Base-by-base conservation (phyloP, 2,113 vertebrate genomes). In the Synchiropus splendidus region DNA sequence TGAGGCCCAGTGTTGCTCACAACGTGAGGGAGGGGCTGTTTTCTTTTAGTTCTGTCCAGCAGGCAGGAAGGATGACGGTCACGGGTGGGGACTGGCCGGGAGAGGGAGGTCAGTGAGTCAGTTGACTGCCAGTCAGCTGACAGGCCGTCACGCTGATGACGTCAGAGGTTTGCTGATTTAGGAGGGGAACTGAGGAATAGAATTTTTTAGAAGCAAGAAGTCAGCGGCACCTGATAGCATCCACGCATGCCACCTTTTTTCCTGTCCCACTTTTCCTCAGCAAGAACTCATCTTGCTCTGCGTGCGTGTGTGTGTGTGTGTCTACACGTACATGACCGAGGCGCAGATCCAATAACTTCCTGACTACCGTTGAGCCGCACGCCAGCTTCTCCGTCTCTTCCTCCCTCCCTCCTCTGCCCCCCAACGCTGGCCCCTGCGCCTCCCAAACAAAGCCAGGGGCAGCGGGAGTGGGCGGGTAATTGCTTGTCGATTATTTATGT, bases 401-500 rank as follows among this genome's bases (percentile, higher is more conserved):
- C 30, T 16, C 64, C 63, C 58, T 45, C 43, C 62, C n/a, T 37
- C 53, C 45, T 41, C 60, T 45, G 58, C 77, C n/a, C 72, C 72
- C 68, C 68, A 66, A 60, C 56, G 37, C 54, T 77, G 76, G 79
- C 81, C 80, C 71, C 68, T 61, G 67, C 48, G 76, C 79, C 84
- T 83, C 77, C 80, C 81, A 83, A 87, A 85, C 78, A 82, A 83
- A 86, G 81, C 78, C 74, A 44, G 70, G 80, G 82, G 81, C 84
- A 83, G 82, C 81, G 80, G 83, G 83, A 83, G 85, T 82, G 75
- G 84, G 83, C 82, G 82, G 79, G 79, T 85, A 85, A 87, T 87
- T 87, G 84, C 82, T 85, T 75, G 71, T 86, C 70, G 47, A 82
- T 83, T 84, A 86, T 87, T 86, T 87, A 87, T 87, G 84, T 87